Evolutionary conservation across 2,113 vertebrate species (phyloP).

Genomic region (Cryptomyrus ogoouensis): DNA sequence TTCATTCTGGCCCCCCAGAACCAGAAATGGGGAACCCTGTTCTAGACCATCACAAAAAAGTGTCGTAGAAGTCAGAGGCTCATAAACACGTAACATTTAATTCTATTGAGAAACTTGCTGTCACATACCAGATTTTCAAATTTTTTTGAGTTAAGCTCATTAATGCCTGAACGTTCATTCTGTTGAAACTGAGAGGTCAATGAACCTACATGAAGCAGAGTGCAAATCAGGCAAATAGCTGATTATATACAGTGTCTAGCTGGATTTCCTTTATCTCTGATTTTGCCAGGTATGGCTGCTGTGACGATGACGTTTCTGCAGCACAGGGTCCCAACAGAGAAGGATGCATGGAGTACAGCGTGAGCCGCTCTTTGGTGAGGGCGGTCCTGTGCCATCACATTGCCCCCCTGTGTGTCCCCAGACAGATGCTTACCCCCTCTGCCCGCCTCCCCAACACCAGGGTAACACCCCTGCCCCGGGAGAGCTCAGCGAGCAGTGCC

Average conservation of each 20-base stretch:
- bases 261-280: neutral
- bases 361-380: conserved; percentile 57
- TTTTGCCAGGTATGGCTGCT: conserved; percentile 77
- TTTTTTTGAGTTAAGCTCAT: neutral
- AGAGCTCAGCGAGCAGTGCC: conserved; percentile 61
- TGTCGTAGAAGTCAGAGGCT: neutral
- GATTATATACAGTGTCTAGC: conserved; percentile 14
- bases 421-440: neutral
- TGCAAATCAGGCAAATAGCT: neutral
- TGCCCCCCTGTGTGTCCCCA: neutral
- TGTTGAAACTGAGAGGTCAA: neutral
- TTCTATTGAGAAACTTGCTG: neutral
- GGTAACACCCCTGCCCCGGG: conserved; percentile 44
- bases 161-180: neutral
- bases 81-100: neutral
- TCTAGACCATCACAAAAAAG: neutral
- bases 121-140: neutral
- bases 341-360: conserved; percentile 61
- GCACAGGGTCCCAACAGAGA: conserved; percentile 68
- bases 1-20: neutral
- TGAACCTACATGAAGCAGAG: neutral
- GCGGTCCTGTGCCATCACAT: neutral
- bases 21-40: neutral
- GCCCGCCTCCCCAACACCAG: conserved; percentile 28
- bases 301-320: conserved; percentile 67